Evolutionary conservation across 2,113 vertebrate species (phyloP), one percentile per base, ranked within the genome.

Genomic region (Eonycteris spelaea): DNA sequence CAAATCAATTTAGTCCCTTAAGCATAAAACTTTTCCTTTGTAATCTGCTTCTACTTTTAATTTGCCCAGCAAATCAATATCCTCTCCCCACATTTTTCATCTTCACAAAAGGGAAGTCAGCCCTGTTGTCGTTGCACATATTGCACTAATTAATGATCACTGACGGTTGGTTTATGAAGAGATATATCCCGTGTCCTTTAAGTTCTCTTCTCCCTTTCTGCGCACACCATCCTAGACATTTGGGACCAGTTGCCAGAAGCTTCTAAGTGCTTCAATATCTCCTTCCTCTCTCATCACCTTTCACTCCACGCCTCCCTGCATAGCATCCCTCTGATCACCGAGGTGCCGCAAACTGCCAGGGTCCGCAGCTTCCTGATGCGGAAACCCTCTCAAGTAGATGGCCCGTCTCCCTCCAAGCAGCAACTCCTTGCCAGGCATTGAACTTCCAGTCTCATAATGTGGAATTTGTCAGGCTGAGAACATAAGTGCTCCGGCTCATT

Each of bases 401-500:
- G 61, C 45, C 3, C 0, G 59, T 96, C 97, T 98, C 91, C 77
- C 82, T 63, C 97, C 97, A 97, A 96, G 63, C 86, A 33, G 89
- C 95, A 95, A 78, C 96, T 98, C 97, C 96, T 80, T 97, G 96
- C 94, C 97, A 98, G 97, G 95, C 98, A 91, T 92, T 53, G 65
- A 94, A 91, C 73, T 97, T 97, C 89, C 77, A 97, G 87, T 75
- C 97, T 98, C 28, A 0, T 97, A 97, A 97, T 86, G 38, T 59
- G 65, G 83, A 97, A 98, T 98, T 97, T 45, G 21, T 98, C 97
- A 98, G 95, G 61, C n/a, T 16, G 96, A 95, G 96, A 96, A 98
- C 5, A 33, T 96, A 97, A 98, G 97, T 97, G 97, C 96, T 95
- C 92, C 90, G 97, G 97, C 91, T 95, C 91, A 90, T 96, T 97